Evolutionary conservation across 2,888 invertebrate genomes (phyloP).

Genomic region (Philhelius pedissequus): DNA sequence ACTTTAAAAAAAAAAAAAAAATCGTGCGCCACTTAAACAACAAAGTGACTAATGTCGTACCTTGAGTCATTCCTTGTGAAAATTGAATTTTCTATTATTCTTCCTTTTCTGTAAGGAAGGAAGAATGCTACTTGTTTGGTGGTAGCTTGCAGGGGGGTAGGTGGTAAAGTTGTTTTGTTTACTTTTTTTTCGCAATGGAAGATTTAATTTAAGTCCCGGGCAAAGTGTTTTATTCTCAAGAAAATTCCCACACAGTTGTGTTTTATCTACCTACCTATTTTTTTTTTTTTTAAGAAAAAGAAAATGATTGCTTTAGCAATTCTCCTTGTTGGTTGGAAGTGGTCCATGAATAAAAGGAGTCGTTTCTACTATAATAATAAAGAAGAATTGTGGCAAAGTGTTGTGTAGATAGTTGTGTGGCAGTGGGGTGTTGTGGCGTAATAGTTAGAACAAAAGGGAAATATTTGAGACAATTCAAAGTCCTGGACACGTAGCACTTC

Average conservation of each 20-base stretch:
- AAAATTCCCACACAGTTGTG: slow-evolving; percentile 22
- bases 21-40: neutral
- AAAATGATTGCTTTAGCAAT: slow-evolving; percentile 62
- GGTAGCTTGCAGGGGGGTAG: neutral
- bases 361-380: neutral
- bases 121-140: neutral
- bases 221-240: slow-evolving; percentile 44
- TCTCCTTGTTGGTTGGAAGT: neutral
- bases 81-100: slow-evolving; percentile 13
- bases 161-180: slow-evolving; percentile 16
- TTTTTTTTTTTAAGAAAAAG: slow-evolving; percentile 11
- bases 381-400: slow-evolving; percentile 47
- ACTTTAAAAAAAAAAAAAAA: neutral
- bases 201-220: slow-evolving; percentile 47
- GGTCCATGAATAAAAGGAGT: slow-evolving; percentile 7
- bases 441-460: neutral
- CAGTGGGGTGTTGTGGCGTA: neutral
- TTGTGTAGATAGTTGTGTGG: slow-evolving; percentile 18
- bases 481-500: slow-evolving; percentile 58
- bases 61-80: slow-evolving; percentile 11
- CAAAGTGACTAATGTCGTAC: neutral
- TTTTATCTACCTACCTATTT: neutral
- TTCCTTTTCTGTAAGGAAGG: too few relatives aligned
- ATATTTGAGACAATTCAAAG: slow-evolving; percentile 64
- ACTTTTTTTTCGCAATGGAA: slow-evolving; percentile 32